These are phyloP conservation scores for Cataglyphis albicans DNA, from an alignment of 2,888 invertebrate genomes.

Conservation along the genomic window DNA sequence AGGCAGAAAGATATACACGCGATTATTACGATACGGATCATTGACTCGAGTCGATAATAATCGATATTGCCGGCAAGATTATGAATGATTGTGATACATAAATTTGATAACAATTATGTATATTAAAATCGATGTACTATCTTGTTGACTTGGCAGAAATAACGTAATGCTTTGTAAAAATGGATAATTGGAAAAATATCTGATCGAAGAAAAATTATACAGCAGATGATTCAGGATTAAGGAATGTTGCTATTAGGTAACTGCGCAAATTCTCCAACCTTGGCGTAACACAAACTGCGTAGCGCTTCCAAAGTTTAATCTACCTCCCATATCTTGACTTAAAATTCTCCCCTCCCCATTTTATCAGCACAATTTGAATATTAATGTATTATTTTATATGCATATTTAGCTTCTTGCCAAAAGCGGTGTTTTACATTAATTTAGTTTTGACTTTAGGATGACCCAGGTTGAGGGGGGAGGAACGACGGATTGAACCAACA, in stretches of 20 bases:
- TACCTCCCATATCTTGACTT: neutral
- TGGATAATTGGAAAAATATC: neutral
- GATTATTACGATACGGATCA: slow-evolving; percentile 29
- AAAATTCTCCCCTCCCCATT: neutral
- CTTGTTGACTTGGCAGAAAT: neutral
- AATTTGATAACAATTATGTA: neutral
- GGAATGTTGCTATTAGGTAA: slow-evolving; percentile 43
- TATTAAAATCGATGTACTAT: neutral
- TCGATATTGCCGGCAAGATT: neutral
- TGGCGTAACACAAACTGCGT: slow-evolving; percentile 21
- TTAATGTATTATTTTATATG: neutral
- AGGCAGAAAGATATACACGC: slow-evolving; percentile 40
- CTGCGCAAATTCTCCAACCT: slow-evolving; percentile 32
- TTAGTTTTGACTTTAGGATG: neutral
- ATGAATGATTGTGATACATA: neutral
- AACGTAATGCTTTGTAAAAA: neutral
- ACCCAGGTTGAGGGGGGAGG: neutral
- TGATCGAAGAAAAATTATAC: slow-evolving; percentile 19
- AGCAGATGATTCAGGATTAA: slow-evolving; percentile 25
- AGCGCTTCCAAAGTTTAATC: slow-evolving; percentile 12
- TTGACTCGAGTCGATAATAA: slow-evolving; percentile 4
- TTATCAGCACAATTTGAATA: neutral
- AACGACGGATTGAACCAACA: neutral
- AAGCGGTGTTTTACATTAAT: neutral
- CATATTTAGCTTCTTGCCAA: neutral